These are phyloP conservation scores for Plotosus lineatus DNA, from an alignment of 2,113 vertebrate genomes.

Conservation along the genomic window DNA sequence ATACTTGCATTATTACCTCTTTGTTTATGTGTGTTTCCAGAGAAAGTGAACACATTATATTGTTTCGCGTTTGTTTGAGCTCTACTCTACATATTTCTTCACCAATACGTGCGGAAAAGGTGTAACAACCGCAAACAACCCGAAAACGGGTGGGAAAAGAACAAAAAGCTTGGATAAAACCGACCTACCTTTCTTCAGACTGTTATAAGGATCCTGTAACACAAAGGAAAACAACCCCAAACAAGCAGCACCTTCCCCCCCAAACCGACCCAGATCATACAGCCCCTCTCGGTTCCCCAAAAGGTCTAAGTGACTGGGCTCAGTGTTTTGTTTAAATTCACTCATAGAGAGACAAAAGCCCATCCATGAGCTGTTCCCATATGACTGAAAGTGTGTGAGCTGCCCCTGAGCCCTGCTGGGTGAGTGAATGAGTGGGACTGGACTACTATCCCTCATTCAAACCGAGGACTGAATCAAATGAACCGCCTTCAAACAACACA, in stretches of 20 bases:
- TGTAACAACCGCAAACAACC: no score
- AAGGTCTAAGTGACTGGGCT: neutral
- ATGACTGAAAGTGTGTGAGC: neutral
- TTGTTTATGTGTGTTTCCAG: no score
- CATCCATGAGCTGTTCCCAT: slow-evolving; percentile 1
- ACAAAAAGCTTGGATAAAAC: neutral
- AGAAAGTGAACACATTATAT: no score
- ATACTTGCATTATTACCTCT: no score
- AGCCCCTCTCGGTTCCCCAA: neutral
- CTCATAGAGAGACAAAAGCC: neutral
- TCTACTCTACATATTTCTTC: no score
- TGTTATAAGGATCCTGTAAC: slow-evolving; percentile 6
- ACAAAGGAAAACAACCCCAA: neutral
- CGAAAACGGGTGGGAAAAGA: neutral
- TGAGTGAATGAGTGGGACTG: neutral
- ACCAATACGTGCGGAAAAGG: no score
- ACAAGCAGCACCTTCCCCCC: neutral
- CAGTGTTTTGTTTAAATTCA: neutral
- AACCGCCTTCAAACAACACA: neutral
- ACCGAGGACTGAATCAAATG: neutral
- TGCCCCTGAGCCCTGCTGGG: slow-evolving; percentile 1
- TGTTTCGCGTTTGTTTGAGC: no score
- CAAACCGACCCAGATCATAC: neutral
- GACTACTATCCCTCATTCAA: slow-evolving; percentile 10
- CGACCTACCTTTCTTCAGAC: slow-evolving; percentile 10